A percentile compares a stretch with the other conserved stretches of the same genome.
Conservation (phyloP, 2,888 invertebrate species). For the Lasioglossum lativentre region DNA sequence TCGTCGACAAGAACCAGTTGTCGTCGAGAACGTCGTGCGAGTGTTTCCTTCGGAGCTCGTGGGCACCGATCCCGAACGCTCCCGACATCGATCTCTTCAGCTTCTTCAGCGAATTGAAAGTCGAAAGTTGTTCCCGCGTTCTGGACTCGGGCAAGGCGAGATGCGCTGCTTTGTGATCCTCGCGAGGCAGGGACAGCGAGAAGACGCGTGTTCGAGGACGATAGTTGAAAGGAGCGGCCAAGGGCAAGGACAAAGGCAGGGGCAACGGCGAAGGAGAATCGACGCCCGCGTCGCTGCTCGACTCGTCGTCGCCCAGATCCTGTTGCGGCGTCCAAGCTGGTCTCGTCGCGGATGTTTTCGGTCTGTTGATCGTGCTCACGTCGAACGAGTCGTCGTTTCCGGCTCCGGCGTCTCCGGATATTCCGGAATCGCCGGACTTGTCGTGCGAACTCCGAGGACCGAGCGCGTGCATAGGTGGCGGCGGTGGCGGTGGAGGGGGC, state of each 20-base stretch:
- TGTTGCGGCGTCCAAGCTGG: slow-evolving; percentile 94
- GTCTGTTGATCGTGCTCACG: slow-evolving; percentile 71
- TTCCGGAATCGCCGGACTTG: slow-evolving; percentile 94
- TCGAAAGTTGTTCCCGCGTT: slow-evolving; percentile 80
- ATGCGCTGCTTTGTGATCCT: slow-evolving; percentile 84
- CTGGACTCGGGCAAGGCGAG: slow-evolving; percentile 78
- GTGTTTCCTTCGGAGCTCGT: slow-evolving; percentile 86
- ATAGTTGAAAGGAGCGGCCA: slow-evolving; percentile 81
- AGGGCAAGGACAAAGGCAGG: slow-evolving; percentile 71
- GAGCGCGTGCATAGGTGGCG: slow-evolving; percentile 81
- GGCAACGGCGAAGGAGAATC: slow-evolving; percentile 79
- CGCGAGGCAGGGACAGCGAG: slow-evolving; percentile 91
- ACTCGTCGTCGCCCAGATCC: slow-evolving; percentile 91
- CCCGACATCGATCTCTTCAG: slow-evolving; percentile 90
- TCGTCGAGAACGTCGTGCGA: slow-evolving; percentile 84
- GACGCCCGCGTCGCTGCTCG: slow-evolving; percentile 81
- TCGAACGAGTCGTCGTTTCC: slow-evolving; percentile 83
- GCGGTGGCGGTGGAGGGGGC: slow-evolving; percentile 84
- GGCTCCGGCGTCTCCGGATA: slow-evolving; percentile 91
- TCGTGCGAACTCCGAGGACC: slow-evolving; percentile 87
- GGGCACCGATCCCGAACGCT: slow-evolving; percentile 85
- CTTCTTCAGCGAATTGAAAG: slow-evolving; percentile 90
- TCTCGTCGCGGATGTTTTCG: slow-evolving; percentile 69
- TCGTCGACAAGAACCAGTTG: slow-evolving; percentile 94
- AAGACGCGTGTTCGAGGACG: slow-evolving; percentile 88